Percentiles rank a stretch among this genome's conserved stretches.
phyloP scores from a whole-genome alignment of 1,140 invertebrate genomes.

The Philaenus spumarius region DNA sequence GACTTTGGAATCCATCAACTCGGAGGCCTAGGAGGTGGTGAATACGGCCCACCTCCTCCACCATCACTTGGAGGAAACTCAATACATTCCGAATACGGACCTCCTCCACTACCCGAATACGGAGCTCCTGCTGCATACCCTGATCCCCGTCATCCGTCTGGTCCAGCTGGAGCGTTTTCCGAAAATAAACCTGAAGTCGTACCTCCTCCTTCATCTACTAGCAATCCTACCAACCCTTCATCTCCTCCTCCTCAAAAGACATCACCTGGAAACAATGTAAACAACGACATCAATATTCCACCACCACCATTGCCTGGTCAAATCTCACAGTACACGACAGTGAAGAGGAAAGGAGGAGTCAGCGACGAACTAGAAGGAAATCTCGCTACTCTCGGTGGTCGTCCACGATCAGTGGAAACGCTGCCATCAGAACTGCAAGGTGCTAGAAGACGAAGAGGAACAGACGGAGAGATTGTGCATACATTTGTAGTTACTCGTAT shows the following conservation, averaged over 20 bases:
- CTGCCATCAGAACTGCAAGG: slow-evolving; percentile 63
- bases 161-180: slow-evolving; percentile 69
- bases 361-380: slow-evolving; percentile 57
- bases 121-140: slow-evolving; percentile 31
- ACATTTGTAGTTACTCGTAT: slow-evolving; percentile 56
- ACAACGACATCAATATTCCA: slow-evolving; percentile 62
- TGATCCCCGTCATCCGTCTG: slow-evolving; percentile 74
- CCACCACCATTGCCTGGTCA: slow-evolving; percentile 74
- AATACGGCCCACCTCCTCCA: slow-evolving; percentile 21
- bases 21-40: slow-evolving; percentile 16
- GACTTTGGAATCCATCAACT: slow-evolving; percentile 23
- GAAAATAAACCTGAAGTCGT: slow-evolving; percentile 74
- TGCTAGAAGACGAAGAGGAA: slow-evolving; percentile 49
- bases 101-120: slow-evolving; percentile 40
- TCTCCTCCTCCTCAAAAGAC: slow-evolving; percentile 53
- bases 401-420: slow-evolving; percentile 73
- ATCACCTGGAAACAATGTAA: slow-evolving; percentile 22
- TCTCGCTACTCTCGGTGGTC: slow-evolving; percentile 69
- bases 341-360: slow-evolving; percentile 71
- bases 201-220: slow-evolving; percentile 57
- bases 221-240: slow-evolving; percentile 40
- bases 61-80: slow-evolving; percentile 12
- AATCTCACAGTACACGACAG: slow-evolving; percentile 63
- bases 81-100: slow-evolving; percentile 57
- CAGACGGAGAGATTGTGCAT: slow-evolving; percentile 45